Conservation (phyloP, 2,888 invertebrate genomes). For the Macaria liturata region DNA sequence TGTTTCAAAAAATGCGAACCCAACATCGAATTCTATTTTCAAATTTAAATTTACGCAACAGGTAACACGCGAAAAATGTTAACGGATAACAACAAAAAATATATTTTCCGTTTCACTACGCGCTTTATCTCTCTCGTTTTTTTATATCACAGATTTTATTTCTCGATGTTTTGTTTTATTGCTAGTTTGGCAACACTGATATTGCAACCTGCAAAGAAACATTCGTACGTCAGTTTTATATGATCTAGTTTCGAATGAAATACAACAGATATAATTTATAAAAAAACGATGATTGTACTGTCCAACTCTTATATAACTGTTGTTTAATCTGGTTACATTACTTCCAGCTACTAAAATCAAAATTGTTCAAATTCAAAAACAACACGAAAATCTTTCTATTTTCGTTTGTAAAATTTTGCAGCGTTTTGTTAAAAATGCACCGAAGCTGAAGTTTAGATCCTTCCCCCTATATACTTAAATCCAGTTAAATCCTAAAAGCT, state of each 20-base stretch:
- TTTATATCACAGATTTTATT: conserved; percentile 62
- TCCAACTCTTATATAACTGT: conserved; percentile 14
- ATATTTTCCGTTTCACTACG: conserved; percentile 35
- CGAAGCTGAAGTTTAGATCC: neutral
- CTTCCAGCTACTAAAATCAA: no score
- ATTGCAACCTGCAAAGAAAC: conserved; percentile 51
- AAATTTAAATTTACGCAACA: conserved; percentile 58
- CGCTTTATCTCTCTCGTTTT: conserved; percentile 51
- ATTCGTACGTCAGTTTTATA: conserved; percentile 1
- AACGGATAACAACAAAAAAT: conserved; percentile 42
- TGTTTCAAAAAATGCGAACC: conserved; percentile 64
- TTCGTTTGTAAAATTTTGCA: neutral
- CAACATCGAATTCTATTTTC: conserved; percentile 72
- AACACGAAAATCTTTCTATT: no score
- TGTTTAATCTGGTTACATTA: no score
- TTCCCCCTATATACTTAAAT: no score
- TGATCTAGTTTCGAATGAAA: no score
- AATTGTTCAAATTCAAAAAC: no score
- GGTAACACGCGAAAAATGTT: conserved; percentile 62
- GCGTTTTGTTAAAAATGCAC: neutral
- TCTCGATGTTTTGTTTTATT: conserved; percentile 55
- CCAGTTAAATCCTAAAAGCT: no score
- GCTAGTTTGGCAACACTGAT: conserved; percentile 38
- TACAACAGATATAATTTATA: neutral
- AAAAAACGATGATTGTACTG: conserved; percentile 21